Base-by-base conservation (phyloP, 2,888 invertebrate genomes). In the Alcis repandata region DNA sequence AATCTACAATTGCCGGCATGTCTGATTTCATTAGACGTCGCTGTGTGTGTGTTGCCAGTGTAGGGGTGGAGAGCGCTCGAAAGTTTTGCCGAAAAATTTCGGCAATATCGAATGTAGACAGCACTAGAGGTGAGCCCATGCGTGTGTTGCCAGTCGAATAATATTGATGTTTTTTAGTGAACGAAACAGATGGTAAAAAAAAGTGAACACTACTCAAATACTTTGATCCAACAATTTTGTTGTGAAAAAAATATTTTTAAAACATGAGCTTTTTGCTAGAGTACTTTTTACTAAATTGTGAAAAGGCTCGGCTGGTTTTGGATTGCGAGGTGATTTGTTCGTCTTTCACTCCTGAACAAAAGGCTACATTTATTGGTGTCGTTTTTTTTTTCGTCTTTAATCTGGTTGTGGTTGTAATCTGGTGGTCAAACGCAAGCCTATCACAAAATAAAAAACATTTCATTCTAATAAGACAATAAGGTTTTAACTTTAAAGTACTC, bases 1-100 rank as follows among this genome's bases (percentile, higher is more conserved):
- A 92, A 92, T 92, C 89, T 92, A 91, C 91, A 91, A 92, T 92
- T 91, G 91, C 86, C 89, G 88, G 88, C 87, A 90, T 89, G 91
- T 91, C 91, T 91, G 91, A 91, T 91, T 91, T 91, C 90, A 88
- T 90, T 92, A 89, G 84, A 74, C 59, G 70, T 59, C 75, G 78
- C 82, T 77, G 79, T 84, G 83, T 85, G 85, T 86, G 85, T 58
- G 83, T 76, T 75, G 70, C 76, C 73, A 74, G 73, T 68, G 69
- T 78, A 71, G 74, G 71, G 69, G 71, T 64, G 77, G 74, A 68
- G 72, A 71, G 79, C 77, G 70, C 80, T 83, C 73, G 73, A 79
- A 81, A 82, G 72, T 80, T 78, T 53, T 45, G 20, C 67, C 68
- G 68, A 77, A 74, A 76, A 73, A 76, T 80, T 81, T 79, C 63